A percentile compares a stretch with the other conserved stretches of the same genome.
Evolutionary conservation across 2,888 invertebrate genomes (phyloP).

Genomic region (Odontocerum albicorne): DNA sequence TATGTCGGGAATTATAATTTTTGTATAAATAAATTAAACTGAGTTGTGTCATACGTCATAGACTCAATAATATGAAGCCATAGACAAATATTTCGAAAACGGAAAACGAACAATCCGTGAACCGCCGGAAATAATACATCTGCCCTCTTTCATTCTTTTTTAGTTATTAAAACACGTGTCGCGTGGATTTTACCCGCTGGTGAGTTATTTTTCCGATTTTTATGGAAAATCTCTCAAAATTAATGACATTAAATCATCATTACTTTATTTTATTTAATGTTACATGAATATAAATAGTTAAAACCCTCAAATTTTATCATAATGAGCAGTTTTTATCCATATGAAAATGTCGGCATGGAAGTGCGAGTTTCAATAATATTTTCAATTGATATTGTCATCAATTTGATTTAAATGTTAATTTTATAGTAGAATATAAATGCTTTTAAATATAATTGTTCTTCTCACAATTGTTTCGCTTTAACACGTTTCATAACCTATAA

Average conservation of each 20-base stretch:
- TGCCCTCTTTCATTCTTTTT: conserved; percentile 19
- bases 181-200: conserved; percentile 61
- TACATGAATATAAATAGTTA: no score
- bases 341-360: no score
- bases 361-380: no score
- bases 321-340: neutral
- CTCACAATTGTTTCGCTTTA: neutral
- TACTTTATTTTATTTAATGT: neutral
- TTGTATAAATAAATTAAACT: no score
- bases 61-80: no score
- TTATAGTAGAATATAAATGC: no score
- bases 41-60: no score
- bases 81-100: neutral
- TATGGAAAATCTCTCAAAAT: neutral
- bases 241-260: neutral
- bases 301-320: no score
- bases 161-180: conserved; percentile 55
- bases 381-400: no score
- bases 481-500: conserved; percentile 24
- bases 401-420: no score
- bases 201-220: conserved; percentile 38
- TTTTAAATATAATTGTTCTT: no score
- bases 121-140: conserved; percentile 21
- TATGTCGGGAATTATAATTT: no score
- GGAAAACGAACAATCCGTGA: conserved; percentile 1